A percentile compares a stretch with the other conserved stretches of the same genome.
Conservation (phyloP, 2,797 vertebrate species). For the Myotis myotis region DNA sequence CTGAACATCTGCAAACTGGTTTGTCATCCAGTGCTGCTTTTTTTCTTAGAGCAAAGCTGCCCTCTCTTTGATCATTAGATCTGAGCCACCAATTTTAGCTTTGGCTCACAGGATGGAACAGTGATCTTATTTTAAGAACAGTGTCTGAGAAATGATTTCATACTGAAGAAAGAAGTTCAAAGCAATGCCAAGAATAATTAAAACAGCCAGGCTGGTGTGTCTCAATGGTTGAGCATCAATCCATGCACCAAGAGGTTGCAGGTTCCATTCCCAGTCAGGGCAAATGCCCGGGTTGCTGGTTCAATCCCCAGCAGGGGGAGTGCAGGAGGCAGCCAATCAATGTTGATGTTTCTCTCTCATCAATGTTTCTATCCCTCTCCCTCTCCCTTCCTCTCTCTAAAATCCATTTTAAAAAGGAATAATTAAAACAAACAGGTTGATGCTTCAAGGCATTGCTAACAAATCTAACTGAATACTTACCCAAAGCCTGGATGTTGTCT, state of each 20-base stretch:
- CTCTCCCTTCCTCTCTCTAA: too few relatives aligned
- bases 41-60: not conserved
- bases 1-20: not conserved
- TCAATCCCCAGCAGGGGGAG: too few relatives aligned
- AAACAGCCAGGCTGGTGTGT: not conserved
- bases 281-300: too few relatives aligned
- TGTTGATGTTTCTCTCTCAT: too few relatives aligned
- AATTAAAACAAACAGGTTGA: constrained; percentile 9
- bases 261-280: too few relatives aligned
- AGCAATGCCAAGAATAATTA: constrained; percentile 15
- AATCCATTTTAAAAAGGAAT: not conserved
- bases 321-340: too few relatives aligned
- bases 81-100: constrained; percentile 30
- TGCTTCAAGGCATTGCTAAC: not conserved
- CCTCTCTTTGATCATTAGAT: constrained; percentile 25
- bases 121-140: constrained; percentile 40
- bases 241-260: too few relatives aligned
- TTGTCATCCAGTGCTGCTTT: not conserved
- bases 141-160: constrained; percentile 37
- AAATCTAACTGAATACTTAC: not conserved
- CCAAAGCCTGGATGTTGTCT: not conserved
- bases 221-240: too few relatives aligned
- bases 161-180: constrained; percentile 32
- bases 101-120: not conserved
- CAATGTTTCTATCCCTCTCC: too few relatives aligned